A percentile compares a stretch with the other conserved stretches of the same genome.
These are phyloP conservation scores for Cichlasoma orientale DNA, from an alignment of 2,797 vertebrate genomes.

Conservation along the genomic window DNA sequence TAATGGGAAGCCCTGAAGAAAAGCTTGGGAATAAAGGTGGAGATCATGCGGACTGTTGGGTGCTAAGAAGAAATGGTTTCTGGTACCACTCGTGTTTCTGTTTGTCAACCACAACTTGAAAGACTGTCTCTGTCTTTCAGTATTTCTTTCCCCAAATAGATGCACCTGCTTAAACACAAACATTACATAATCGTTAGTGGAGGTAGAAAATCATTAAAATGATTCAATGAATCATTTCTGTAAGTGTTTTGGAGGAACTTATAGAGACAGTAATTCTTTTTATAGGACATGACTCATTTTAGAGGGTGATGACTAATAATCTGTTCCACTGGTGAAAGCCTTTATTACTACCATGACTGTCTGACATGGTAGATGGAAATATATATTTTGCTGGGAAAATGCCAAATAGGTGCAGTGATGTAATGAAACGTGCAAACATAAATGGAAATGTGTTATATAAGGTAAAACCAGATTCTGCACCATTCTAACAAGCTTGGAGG, in stretches of 20 bases:
- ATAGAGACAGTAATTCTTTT: not conserved
- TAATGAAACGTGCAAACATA: not conserved
- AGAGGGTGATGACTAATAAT: not conserved
- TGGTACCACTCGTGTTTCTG: accelerated
- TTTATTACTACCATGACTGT: not conserved
- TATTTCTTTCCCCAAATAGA: not conserved
- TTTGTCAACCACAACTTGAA: not conserved
- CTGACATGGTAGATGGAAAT: not conserved
- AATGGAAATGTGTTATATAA: not conserved
- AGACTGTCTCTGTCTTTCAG: not conserved
- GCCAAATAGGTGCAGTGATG: accelerated
- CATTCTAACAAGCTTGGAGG: too few relatives aligned
- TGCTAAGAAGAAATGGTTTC: not conserved
- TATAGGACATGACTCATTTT: not conserved
- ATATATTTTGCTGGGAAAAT: not conserved
- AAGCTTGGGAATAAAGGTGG: accelerated
- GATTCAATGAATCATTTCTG: accelerated
- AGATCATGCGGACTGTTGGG: not conserved
- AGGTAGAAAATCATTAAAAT: not conserved
- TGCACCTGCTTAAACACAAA: not conserved
- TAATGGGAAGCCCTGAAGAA: not conserved
- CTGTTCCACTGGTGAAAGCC: not conserved
- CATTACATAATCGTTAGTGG: not conserved
- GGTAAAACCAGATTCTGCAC: too few relatives aligned
- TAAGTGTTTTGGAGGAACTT: not conserved